Conservation (phyloP, 2,797 vertebrate genomes). For the Typhlichthys eigenmanni region DNA sequence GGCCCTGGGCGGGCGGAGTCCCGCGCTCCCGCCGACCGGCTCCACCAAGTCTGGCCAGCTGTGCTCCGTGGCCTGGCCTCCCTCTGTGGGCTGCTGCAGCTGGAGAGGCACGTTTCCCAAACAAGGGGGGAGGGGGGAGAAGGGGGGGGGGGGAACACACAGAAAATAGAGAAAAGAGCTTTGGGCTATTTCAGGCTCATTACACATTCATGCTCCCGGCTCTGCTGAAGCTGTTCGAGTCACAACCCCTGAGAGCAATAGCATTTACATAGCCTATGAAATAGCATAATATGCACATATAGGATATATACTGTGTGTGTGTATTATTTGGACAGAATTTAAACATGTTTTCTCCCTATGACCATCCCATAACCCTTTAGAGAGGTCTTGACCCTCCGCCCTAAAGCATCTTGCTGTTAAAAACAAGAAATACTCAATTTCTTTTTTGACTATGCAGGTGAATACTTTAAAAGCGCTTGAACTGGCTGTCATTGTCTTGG, state of each 20-base stretch:
- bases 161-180: slow-evolving; percentile 60
- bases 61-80: slow-evolving; percentile 83
- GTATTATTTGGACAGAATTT: no score
- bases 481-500: no score
- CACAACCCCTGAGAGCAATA: neutral
- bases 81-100: slow-evolving; percentile 84
- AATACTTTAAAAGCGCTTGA: no score
- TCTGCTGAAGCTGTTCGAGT: slow-evolving; percentile 41
- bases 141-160: slow-evolving; percentile 46
- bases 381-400: no score
- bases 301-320: no score
- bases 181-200: slow-evolving; percentile 78
- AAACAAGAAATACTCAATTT: no score
- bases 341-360: no score
- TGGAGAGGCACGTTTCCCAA: slow-evolving; percentile 85
- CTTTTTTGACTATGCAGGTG: no score
- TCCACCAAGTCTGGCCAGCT: slow-evolving; percentile 87
- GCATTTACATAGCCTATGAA: neutral
- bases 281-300: no score
- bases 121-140: slow-evolving; percentile 66
- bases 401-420: no score
- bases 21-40: slow-evolving; percentile 86
- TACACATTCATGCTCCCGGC: slow-evolving; percentile 73
- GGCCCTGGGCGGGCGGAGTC: slow-evolving; percentile 83
- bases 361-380: no score